phyloP scores from a whole-genome alignment of 1,140 invertebrate genomes.

The silkworm (Bombyx mori) region DNA sequence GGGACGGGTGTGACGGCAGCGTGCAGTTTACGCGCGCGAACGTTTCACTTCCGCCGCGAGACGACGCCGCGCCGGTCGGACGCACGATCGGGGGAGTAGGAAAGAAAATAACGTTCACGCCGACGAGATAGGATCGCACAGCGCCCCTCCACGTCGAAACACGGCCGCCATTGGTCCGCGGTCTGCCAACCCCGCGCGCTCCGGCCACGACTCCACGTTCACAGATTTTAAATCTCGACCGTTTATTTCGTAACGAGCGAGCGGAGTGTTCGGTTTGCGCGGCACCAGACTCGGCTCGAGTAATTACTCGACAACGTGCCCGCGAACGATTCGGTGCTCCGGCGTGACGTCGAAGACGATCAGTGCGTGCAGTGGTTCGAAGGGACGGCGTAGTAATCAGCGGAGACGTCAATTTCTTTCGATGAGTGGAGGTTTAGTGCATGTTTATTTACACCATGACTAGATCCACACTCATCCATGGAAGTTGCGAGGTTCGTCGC shows the following conservation, averaged over 20 bases:
- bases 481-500: constrained; percentile 64
- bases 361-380: constrained; percentile 57
- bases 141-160: constrained; percentile 48
- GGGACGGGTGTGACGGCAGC: constrained; percentile 25
- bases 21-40: constrained; percentile 53
- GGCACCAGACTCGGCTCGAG: not conserved
- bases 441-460: constrained; percentile 69
- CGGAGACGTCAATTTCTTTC: constrained; percentile 67
- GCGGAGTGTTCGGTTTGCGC: constrained; percentile 34
- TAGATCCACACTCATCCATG: constrained; percentile 74
- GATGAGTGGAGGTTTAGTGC: constrained; percentile 73
- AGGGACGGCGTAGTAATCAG: constrained; percentile 30
- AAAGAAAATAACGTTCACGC: constrained; percentile 63
- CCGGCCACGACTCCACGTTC: constrained; percentile 60
- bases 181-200: constrained; percentile 28
- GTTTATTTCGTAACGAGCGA: constrained; percentile 63
- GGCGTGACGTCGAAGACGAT: constrained; percentile 56
- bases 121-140: constrained; percentile 59
- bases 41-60: constrained; percentile 55
- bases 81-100: constrained; percentile 47
- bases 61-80: constrained; percentile 53
- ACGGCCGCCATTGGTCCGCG: constrained; percentile 42
- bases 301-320: constrained; percentile 59
- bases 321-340: constrained; percentile 53
- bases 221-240: constrained; percentile 69